phyloP scores from a whole-genome alignment of 2,888 invertebrate species.

The Tinea semifulvella region DNA sequence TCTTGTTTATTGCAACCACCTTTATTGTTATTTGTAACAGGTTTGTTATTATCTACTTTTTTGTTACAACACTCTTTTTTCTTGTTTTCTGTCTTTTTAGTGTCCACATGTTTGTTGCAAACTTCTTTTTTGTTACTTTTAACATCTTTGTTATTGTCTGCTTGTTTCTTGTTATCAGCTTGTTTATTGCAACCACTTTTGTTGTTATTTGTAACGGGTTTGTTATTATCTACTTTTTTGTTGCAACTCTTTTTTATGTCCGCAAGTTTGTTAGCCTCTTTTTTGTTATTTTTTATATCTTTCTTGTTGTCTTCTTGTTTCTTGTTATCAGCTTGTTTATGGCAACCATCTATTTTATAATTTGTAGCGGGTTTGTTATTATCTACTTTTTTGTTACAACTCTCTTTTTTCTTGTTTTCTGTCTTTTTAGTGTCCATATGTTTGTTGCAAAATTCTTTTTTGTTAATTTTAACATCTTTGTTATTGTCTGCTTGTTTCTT shows the following conservation, averaged over 20 bases:
- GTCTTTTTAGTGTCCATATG: too few relatives aligned
- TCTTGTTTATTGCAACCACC: too few relatives aligned
- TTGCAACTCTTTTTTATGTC: not conserved
- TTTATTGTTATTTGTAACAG: not conserved
- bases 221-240: not conserved
- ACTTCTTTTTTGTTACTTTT: too few relatives aligned
- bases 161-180: not conserved
- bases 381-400: not conserved
- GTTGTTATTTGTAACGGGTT: not conserved
- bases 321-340: not conserved
- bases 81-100: too few relatives aligned
- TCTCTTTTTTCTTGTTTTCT: not conserved
- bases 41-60: not conserved
- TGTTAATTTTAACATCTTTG: too few relatives aligned
- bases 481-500: not conserved
- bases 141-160: not conserved
- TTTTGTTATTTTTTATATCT: not conserved
- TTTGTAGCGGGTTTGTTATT: not conserved
- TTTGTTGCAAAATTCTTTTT: too few relatives aligned
- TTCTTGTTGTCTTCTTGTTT: not conserved
- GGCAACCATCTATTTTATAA: not conserved
- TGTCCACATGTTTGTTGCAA: too few relatives aligned
- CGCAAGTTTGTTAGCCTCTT: not conserved
- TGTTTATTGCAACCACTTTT: not conserved
- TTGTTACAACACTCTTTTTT: not conserved